phyloP scores from a whole-genome alignment of 2,888 invertebrate species.

The Oxycera nigricornis region DNA sequence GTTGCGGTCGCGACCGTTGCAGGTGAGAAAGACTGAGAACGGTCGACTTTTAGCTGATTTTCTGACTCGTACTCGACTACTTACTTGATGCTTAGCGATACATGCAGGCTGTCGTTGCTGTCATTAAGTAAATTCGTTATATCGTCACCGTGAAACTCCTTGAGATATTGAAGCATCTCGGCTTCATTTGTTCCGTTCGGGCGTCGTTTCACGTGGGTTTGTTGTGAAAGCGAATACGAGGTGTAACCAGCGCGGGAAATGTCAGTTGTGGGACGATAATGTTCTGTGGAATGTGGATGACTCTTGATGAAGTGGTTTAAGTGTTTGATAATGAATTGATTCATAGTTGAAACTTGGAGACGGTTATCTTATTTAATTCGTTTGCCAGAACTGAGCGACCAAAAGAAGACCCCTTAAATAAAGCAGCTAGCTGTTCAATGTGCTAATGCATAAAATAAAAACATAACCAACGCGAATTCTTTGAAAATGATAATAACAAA shows the following conservation, averaged over 20 bases:
- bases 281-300: background rate
- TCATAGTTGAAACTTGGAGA: no score
- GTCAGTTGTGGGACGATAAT: background rate
- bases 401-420: no score
- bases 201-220: background rate
- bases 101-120: conserved; percentile 68
- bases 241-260: background rate
- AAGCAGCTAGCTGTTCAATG: no score
- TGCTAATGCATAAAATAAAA: no score
- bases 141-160: conserved; percentile 68
- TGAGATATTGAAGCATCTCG: conserved; percentile 64
- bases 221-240: no score
- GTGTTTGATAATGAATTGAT: no score
- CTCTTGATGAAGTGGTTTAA: background rate
- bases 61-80: conserved; percentile 50
- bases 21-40: conserved; percentile 45
- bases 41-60: no score
- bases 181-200: background rate
- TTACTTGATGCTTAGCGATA: conserved; percentile 75
- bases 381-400: no score
- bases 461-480: no score
- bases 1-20: conserved; percentile 67
- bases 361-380: no score
- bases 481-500: no score
- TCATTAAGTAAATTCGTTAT: conserved; percentile 69